Evolutionary conservation across 2,797 vertebrate genomes (phyloP).

Genomic region (Picus viridis): DNA sequence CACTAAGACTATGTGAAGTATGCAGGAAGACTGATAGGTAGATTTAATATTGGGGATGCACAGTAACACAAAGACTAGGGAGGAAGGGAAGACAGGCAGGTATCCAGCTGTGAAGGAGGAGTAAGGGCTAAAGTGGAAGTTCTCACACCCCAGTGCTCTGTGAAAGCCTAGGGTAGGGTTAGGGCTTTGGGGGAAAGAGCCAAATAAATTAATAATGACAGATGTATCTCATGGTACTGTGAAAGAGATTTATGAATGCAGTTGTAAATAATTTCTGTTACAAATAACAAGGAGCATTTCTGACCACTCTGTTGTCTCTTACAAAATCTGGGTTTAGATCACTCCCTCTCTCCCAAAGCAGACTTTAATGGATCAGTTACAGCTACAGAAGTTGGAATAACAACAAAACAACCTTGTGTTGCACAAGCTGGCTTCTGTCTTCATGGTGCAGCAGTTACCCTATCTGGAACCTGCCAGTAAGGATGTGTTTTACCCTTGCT

Average conservation of each 20-base stretch:
- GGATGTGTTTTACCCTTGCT: neutral
- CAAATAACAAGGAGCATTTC: neutral
- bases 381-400: neutral
- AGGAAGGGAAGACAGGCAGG: neutral
- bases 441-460: neutral
- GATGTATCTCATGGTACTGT: neutral
- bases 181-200: neutral
- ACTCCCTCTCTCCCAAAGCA: neutral
- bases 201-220: neutral
- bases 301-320: neutral
- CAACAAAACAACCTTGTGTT: neutral
- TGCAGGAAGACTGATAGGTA: neutral
- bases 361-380: neutral
- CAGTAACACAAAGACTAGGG: neutral
- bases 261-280: neutral
- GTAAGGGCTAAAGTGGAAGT: neutral
- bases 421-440: neutral
- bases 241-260: neutral
- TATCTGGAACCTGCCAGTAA: no score
- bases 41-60: neutral
- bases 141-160: neutral
- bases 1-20: neutral
- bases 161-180: neutral
- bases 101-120: neutral
- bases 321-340: neutral